phyloP scores from a whole-genome alignment of 2,888 invertebrate genomes.

The Chrysotoxum bicinctum region DNA sequence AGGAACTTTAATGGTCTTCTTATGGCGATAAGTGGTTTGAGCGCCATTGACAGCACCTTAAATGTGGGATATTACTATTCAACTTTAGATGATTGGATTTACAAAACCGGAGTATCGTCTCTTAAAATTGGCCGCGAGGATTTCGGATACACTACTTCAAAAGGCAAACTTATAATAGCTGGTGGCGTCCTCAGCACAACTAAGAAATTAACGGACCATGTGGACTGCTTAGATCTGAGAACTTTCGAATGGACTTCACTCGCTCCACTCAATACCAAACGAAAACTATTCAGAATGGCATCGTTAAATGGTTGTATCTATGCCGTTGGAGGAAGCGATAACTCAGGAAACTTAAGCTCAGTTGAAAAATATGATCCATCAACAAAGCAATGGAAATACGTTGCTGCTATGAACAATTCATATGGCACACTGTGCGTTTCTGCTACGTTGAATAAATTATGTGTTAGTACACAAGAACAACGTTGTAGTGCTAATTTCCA shows the following conservation, averaged over 20 bases:
- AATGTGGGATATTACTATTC: neutral
- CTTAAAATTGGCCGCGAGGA: neutral
- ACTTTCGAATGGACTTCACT: slow-evolving; percentile 15
- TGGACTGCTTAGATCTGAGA: slow-evolving; percentile 6
- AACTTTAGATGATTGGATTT: neutral
- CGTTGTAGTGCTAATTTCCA: neutral
- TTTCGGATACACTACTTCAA: neutral
- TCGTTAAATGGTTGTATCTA: neutral
- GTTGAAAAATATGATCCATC: slow-evolving; percentile 17
- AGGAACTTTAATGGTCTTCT: slow-evolving; percentile 1
- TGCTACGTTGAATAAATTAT: neutral
- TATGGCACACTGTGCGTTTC: neutral
- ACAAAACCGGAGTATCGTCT: neutral
- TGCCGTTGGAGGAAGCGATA: neutral
- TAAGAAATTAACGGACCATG: neutral
- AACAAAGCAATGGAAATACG: neutral
- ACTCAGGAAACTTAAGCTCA: neutral
- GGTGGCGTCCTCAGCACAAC: neutral
- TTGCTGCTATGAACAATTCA: neutral
- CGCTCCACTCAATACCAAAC: neutral
- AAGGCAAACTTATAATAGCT: slow-evolving; percentile 5
- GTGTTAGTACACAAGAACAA: neutral
- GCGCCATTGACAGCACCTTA: neutral
- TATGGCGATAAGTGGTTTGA: slow-evolving; percentile 23
- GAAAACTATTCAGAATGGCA: neutral